Evolutionary conservation across 2,113 vertebrate species (phyloP), one percentile per base, ranked within the genome.

Genomic region (Sphaerodactylus townsendi): DNA sequence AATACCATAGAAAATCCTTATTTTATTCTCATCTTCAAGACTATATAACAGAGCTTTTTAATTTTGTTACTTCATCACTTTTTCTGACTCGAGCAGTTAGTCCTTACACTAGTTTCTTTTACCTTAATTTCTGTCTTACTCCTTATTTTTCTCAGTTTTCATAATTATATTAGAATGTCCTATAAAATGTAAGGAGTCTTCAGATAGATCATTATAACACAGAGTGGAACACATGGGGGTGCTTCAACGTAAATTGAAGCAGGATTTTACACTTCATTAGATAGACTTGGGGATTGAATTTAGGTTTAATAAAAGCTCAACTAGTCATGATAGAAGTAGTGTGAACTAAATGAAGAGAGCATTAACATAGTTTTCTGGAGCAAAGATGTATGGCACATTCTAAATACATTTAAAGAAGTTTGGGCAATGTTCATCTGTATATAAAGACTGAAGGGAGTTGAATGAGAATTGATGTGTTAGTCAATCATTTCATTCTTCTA

Each of bases 291-390:
- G 85, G 81, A 91, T 77, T 91, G 88, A 90, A 92, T 93, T 91
- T 77, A 85, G 64, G 44, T 94, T 92, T 93, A 93, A 91, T 93
- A 90, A 92, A 93, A 91, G 85, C 85, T 86, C 62, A 84, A 92
- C 90, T 88, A 81, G 33, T 93, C 77, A 82, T 72, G 80, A 79
- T 84, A 90, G 86, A 91, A 84, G 86, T n/a, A 88, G 83, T 69
- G 89, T 76, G 90, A 76, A 84, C 41, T 44, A 50, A 88, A 30
- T 70, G 69, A n/a, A 19, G 30, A 65, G 46, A 53, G 3, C 37
- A 11, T 84, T 88, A 64, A 85, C 83, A 85, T 9, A 91, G 76
- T 70, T 11, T 68, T 39, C n/a, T 56, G 88, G 48, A 86, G 85
- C 83, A 78, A 87, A 91, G 74, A 79, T 30, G 14, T 41, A 85